Percentiles rank a stretch among this genome's conserved stretches.
phyloP scores from a whole-genome alignment of 2,888 invertebrate genomes.

The Autographa gamma region DNA sequence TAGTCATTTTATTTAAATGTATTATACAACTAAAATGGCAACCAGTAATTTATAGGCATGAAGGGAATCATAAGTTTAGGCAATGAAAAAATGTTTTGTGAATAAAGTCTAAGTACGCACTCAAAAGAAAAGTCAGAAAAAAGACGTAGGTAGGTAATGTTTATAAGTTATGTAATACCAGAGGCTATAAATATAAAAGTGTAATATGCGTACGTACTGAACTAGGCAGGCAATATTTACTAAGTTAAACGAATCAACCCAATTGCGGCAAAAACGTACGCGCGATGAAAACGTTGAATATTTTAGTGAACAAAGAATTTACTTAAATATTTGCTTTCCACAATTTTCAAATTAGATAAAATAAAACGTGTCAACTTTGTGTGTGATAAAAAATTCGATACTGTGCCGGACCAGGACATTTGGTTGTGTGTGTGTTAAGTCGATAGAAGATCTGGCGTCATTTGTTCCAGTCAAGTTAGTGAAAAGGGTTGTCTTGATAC shows the following conservation, averaged over 20 bases:
- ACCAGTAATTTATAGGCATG: conserved; percentile 36
- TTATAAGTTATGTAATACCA: conserved; percentile 31
- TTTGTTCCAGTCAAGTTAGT: conserved; percentile 56
- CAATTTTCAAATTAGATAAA: conserved; percentile 55
- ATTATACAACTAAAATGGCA: conserved; percentile 45
- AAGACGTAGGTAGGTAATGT: conserved; percentile 20
- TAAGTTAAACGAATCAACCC: conserved; percentile 57
- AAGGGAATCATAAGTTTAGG: conserved; percentile 26
- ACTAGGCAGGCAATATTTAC: conserved; percentile 53
- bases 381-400: conserved; percentile 46
- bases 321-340: conserved; percentile 52
- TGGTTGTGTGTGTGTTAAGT: conserved; percentile 21
- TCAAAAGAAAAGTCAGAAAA: conserved; percentile 33
- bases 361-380: conserved; percentile 48
- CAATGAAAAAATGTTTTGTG: conserved; percentile 40
- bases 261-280: conserved; percentile 55
- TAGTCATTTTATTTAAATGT: conserved; percentile 58
- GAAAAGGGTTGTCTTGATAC: conserved; percentile 52
- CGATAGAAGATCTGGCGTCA: conserved; percentile 41
- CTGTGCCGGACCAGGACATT: background rate
- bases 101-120: conserved; percentile 32
- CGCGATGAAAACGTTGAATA: conserved; percentile 57
- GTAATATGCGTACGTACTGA: conserved; percentile 38
- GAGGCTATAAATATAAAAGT: conserved; percentile 40
- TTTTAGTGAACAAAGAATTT: conserved; percentile 57